Evolutionary conservation across 1,140 invertebrate species (phyloP).

Genomic region (Aporrectodea caliginosa): DNA sequence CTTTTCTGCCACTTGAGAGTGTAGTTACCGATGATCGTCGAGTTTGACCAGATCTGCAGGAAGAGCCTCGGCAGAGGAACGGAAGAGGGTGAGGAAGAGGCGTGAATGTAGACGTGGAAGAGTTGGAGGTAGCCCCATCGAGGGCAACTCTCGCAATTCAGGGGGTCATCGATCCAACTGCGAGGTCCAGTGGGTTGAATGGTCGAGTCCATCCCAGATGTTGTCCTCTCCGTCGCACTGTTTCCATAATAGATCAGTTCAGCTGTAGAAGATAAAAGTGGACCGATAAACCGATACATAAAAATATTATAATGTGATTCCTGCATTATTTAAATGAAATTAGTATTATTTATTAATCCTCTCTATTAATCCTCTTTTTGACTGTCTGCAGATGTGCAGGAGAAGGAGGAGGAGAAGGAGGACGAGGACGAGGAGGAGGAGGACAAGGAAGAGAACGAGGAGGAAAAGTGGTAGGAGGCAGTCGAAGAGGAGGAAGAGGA

Average conservation of each 20-base stretch:
- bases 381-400: no score
- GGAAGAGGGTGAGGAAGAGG: not conserved
- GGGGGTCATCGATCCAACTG: not conserved
- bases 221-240: not conserved
- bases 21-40: not conserved
- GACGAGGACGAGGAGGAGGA: no score
- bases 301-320: no score
- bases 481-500: no score
- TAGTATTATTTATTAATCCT: no score
- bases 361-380: no score
- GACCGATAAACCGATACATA: no score
- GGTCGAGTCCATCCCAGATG: not conserved
- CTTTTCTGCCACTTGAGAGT: not conserved
- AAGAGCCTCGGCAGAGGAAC: not conserved
- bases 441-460: no score
- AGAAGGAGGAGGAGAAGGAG: no score
- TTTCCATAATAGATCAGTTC: not conserved
- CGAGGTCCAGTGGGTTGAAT: not conserved
- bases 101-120: not conserved
- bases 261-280: not conserved
- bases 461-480: no score
- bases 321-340: no score
- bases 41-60: not conserved
- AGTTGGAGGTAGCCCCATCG: not conserved
- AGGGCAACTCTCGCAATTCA: not conserved